phyloP scores from a whole-genome alignment of 1,140 invertebrate species.

The Sarcophaga bullata region DNA sequence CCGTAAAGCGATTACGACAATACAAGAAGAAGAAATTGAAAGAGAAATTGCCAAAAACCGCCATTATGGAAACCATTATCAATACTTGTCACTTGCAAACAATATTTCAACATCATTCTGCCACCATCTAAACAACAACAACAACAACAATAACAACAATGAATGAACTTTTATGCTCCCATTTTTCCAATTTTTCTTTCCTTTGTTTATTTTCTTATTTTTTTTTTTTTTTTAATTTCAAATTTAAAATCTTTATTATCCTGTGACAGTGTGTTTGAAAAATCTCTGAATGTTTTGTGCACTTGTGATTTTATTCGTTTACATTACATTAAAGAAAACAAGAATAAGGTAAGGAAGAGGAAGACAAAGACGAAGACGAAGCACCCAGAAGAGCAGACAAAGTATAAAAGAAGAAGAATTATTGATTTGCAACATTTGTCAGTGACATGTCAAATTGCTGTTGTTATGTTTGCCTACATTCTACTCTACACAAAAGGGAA shows the following conservation, averaged over 20 bases:
- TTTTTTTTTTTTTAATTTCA: neutral
- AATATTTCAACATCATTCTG: neutral
- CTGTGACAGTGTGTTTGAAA: neutral
- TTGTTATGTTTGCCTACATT: slow-evolving; percentile 13
- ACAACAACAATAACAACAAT: too few relatives aligned
- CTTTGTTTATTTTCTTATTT: too few relatives aligned
- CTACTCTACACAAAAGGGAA: neutral
- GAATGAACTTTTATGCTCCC: too few relatives aligned
- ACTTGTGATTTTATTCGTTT: too few relatives aligned
- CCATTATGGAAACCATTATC: neutral
- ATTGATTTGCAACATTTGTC: slow-evolving; percentile 43
- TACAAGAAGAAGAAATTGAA: neutral
- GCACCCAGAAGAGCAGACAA: neutral
- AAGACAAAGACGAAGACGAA: too few relatives aligned
- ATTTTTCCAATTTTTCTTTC: too few relatives aligned
- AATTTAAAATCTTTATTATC: slow-evolving; percentile 9
- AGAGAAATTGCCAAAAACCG: neutral
- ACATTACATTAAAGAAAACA: too few relatives aligned
- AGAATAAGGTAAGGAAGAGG: too few relatives aligned
- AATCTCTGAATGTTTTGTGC: too few relatives aligned
- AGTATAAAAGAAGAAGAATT: neutral
- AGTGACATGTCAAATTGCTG: slow-evolving; percentile 33
- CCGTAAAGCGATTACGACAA: neutral
- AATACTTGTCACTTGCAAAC: slow-evolving; percentile 13
- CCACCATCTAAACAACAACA: too few relatives aligned